A percentile compares a stretch with the other conserved stretches of the same genome.
Evolutionary conservation across 2,797 vertebrate species (phyloP).

Genomic region (Acipenser ruthenus): DNA sequence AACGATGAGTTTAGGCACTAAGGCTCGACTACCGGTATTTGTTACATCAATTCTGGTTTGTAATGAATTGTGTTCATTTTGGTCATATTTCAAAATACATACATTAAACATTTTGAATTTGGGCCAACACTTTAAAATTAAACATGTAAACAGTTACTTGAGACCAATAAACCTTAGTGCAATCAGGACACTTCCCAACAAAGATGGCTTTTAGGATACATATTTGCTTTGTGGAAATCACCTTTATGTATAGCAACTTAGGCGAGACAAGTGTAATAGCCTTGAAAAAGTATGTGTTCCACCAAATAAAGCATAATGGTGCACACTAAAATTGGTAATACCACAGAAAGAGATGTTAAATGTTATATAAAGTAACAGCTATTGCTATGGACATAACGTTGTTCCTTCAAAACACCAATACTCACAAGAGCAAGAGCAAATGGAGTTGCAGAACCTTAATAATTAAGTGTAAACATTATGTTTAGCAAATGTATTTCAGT

Average conservation of each 20-base stretch:
- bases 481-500: background rate
- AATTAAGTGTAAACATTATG: background rate
- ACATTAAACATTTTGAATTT: constrained; percentile 32
- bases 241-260: constrained; percentile 48
- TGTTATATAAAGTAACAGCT: constrained; percentile 33
- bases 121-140: constrained; percentile 24
- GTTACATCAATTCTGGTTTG: too few relatives aligned
- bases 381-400: constrained; percentile 28
- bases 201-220: too few relatives aligned
- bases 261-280: constrained; percentile 21
- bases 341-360: constrained; percentile 7
- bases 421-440: constrained; percentile 21
- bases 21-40: too few relatives aligned
- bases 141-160: background rate
- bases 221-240: constrained; percentile 37
- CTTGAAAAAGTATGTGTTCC: too few relatives aligned
- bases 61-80: constrained; percentile 1
- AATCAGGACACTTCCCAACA: too few relatives aligned
- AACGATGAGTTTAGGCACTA: too few relatives aligned
- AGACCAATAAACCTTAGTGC: too few relatives aligned
- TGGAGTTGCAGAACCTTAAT: constrained; percentile 11
- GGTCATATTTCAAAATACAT: constrained; percentile 19
- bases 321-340: too few relatives aligned
- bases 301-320: too few relatives aligned
- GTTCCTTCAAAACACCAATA: constrained; percentile 11